Percentiles rank a stretch among this genome's conserved stretches.
These are phyloP conservation scores for Yasuhikotakia modesta DNA, from an alignment of 2,797 vertebrate species.

Conservation along the genomic window DNA sequence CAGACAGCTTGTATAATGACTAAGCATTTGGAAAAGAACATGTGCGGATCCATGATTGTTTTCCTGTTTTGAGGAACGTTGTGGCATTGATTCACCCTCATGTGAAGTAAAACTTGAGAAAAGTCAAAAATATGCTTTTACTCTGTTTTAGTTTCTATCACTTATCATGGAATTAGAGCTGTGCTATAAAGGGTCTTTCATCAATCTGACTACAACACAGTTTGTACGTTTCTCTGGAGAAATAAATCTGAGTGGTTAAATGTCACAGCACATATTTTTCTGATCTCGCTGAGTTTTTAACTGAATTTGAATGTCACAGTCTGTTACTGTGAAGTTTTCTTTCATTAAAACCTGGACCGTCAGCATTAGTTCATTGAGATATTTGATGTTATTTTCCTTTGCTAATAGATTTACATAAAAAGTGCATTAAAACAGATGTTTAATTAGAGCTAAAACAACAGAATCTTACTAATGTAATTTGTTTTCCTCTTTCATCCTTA, in stretches of 20 bases:
- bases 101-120: conserved; percentile 9
- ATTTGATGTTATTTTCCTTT: not conserved
- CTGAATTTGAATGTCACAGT: conserved; percentile 12
- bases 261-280: conserved; percentile 17
- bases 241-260: conserved; percentile 26
- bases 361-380: not conserved
- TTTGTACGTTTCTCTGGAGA: conserved; percentile 9
- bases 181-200: not conserved
- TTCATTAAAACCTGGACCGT: not conserved
- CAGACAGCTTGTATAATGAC: conserved; percentile 74
- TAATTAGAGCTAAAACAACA: not conserved
- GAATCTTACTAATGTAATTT: not conserved
- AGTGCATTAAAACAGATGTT: conserved; percentile 1
- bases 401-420: conserved; percentile 8
- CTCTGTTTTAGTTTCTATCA: not conserved
- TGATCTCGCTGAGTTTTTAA: not conserved
- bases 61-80: conserved; percentile 39
- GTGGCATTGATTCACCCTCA: not conserved
- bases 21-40: conserved; percentile 67
- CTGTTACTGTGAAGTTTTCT: not conserved
- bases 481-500: conserved; percentile 5
- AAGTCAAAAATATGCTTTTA: not conserved
- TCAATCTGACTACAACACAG: not conserved
- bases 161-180: not conserved
- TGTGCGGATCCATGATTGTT: conserved; percentile 62